Base-by-base conservation (phyloP, 2,888 invertebrate genomes). In the Apotomis capreana region DNA sequence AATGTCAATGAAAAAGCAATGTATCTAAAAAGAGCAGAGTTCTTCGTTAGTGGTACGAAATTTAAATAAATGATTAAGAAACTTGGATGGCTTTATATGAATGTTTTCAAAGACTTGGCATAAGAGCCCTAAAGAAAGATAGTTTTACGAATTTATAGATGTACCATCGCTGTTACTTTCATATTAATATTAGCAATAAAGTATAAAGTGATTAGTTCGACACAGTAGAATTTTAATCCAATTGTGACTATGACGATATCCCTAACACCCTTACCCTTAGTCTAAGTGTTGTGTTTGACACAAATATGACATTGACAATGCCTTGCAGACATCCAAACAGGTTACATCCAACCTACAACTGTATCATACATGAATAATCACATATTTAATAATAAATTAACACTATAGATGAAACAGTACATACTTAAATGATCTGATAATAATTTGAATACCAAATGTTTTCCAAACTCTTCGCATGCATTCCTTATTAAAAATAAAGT, bases 261-360 rank as follows among this genome's bases (percentile, higher is more conserved):
- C 62, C 51, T 64, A 60, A 74, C 59, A 62, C 52, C 70, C 51
- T 44, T 70, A 74, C 51, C 60, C 75, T 74, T 77, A 75, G 70
- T 76, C 68, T 76, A 78, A 57, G 10, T 72, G 73, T 79, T 82
- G 84, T 84, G 84, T 84, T 84, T 84, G 77, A 84, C 84, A 84
- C 84, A 83, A 79, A 83, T 79, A 83, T 81, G 82, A 83, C 80
- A 64, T 78, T 78, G 76, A 77, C 76, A 59, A 70, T 72, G 68
- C 62, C 72, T 72, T 59, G 68, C 52, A 68, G 68, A 68, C 72
- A 72, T 65, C 40, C 61, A 9, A 58, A 62, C 61, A 26, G 72
- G 68, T 68, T 59, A 68, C 63, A 68, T 68, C 62, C 58, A 72
- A 72, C 67, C 68, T 63, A 68, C 52, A 63, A 54, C 55, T 69